These are phyloP conservation scores for Dicrurus megarhynchus DNA, from an alignment of 2,113 vertebrate genomes.

Conservation along the genomic window DNA sequence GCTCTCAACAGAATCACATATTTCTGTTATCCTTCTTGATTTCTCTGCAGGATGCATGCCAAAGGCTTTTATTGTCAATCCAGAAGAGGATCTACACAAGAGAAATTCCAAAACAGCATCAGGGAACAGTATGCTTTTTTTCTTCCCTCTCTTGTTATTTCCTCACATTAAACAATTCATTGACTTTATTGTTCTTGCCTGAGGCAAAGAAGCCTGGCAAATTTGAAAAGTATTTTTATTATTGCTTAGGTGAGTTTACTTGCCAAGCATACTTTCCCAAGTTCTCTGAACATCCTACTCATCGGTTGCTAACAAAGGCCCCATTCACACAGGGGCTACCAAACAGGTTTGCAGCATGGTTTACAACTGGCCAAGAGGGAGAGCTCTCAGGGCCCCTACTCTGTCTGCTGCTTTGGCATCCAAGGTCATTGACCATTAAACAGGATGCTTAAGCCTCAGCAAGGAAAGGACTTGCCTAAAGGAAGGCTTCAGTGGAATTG, in stretches of 20 bases:
- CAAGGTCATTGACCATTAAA: background rate
- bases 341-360: background rate
- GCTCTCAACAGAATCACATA: background rate
- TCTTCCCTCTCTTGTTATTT: constrained; percentile 17
- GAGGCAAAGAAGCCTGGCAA: constrained; percentile 36
- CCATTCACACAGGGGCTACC: constrained; percentile 2
- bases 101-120: constrained; percentile 24
- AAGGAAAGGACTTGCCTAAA: background rate
- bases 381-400: background rate
- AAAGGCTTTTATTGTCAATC: background rate
- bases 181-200: constrained; percentile 39
- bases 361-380: background rate
- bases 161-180: constrained; percentile 60
- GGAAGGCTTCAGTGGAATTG: background rate
- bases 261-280: constrained; percentile 60
- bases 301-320: constrained; percentile 21
- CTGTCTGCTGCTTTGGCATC: background rate
- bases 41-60: background rate
- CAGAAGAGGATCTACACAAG: background rate
- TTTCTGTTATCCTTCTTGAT: background rate
- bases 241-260: constrained; percentile 49
- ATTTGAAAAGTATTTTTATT: constrained; percentile 49
- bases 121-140: constrained; percentile 3
- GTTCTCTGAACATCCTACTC: constrained; percentile 48
- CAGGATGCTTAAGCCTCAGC: background rate